Base-by-base conservation (phyloP, 2,888 invertebrate species). In the Tetropium fuscum region DNA sequence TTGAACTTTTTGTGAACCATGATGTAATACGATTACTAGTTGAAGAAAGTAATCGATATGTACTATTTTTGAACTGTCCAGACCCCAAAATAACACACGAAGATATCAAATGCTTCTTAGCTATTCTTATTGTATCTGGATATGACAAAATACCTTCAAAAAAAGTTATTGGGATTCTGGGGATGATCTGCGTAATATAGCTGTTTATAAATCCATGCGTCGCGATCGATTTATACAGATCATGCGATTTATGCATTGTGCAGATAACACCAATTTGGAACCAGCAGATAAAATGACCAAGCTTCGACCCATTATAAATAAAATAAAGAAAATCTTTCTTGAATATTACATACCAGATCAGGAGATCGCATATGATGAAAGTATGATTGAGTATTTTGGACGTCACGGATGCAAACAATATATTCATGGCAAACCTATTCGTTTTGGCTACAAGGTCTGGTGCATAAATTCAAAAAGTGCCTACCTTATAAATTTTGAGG, bases 361-460 rank as follows among this genome's bases (percentile, higher is more conserved):
- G 10, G 8, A 53, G 8, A 7, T 60, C 8, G 30, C 32, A 4
- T 40, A 62, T 6, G 48, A 40, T 18, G 18, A 40, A 40, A 20
- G 19, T 10, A 40, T 40, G 40, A 20, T 40, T 2, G 10, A 30
- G 10, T 32, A 45, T 30, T 45, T 30, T 15, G 45, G 45, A 3
- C 13, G 30, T 5, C 71, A 74, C 60, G 22, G 64, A 10, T 74
- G 67, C 25, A 75, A 77, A 36, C 74, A 74, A 57, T 76, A 69
- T 60, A 63, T 77, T 2, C 59, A 68, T 13, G 73, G 74, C 7
- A 79, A 78, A 40, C 75, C 74, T 2, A 77, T 77, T 30, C 53
- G 72, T 38, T 76, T 76, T 66, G 70, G 72, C 4, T 77, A 68
- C 48, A 76, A 78, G 65, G 60, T 73, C 44, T 76, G 76, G 75